phyloP scores from a whole-genome alignment of 2,797 vertebrate genomes.

The Amazona ochrocephala region DNA sequence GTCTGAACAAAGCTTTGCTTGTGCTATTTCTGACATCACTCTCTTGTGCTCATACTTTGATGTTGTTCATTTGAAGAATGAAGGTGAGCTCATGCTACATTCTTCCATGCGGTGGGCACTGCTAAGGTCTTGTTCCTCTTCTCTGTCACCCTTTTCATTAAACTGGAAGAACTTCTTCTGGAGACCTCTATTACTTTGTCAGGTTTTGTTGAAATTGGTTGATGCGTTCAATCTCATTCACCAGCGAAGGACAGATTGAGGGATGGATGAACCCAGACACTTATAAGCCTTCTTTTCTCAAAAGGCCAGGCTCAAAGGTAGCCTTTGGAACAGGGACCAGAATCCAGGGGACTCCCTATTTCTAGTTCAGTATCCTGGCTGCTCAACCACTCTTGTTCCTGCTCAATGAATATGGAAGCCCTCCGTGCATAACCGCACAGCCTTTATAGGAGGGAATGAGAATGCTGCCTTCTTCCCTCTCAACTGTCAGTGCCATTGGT shows the following conservation, averaged over 20 bases:
- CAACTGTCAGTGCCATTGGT: not conserved
- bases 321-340: not conserved
- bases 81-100: constrained; percentile 7
- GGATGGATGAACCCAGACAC: not conserved
- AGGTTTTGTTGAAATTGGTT: not conserved
- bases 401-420: not conserved
- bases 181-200: not conserved
- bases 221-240: not conserved
- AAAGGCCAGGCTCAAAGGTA: not conserved
- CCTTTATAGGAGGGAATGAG: not conserved
- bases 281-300: not conserved
- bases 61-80: not conserved
- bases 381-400: constrained; percentile 1
- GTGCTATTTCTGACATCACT: not conserved
- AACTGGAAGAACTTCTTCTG: not conserved
- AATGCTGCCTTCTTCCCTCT: not conserved
- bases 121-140: not conserved
- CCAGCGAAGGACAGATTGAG: not conserved
- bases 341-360: not conserved
- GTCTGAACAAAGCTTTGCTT: not conserved
- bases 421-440: not conserved
- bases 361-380: not conserved
- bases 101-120: not conserved
- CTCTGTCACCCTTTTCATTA: not conserved
- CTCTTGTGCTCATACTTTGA: not conserved